Percentiles rank a stretch among this genome's conserved stretches.
These are phyloP conservation scores for Danio albolineatus DNA, from an alignment of 2,797 vertebrate genomes.

Conservation along the genomic window DNA sequence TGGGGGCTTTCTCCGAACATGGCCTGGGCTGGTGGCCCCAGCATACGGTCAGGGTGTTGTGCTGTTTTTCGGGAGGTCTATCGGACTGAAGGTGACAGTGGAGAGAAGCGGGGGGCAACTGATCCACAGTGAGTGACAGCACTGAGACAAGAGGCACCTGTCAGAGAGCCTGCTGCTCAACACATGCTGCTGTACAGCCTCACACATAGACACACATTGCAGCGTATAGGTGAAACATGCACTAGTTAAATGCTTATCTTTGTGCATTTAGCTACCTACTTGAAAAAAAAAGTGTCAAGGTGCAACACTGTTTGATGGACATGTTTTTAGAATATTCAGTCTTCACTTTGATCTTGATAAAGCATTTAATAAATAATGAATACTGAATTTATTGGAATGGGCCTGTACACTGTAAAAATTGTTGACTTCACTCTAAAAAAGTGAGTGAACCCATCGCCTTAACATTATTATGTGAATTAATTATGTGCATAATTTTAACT, in stretches of 20 bases:
- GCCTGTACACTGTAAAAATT: too few relatives aligned
- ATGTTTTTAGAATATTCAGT: neutral
- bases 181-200: constrained; percentile 70
- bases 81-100: constrained; percentile 54
- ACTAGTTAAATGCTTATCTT: constrained; percentile 24
- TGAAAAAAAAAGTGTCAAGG: neutral
- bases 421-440: too few relatives aligned
- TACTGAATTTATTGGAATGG: neutral
- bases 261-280: neutral
- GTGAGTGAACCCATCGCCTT: too few relatives aligned
- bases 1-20: constrained; percentile 59
- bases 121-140: constrained; percentile 63
- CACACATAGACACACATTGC: constrained; percentile 58
- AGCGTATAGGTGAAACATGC: constrained; percentile 49
- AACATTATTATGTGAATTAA: too few relatives aligned
- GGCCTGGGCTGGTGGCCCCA: constrained; percentile 49
- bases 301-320: neutral
- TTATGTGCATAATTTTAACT: too few relatives aligned
- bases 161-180: constrained; percentile 58
- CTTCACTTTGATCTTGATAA: neutral
- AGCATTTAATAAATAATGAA: neutral
- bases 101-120: constrained; percentile 56
- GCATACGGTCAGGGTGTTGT: constrained; percentile 41
- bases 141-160: constrained; percentile 57
- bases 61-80: constrained; percentile 46